These are phyloP conservation scores for Ammodramus savannarum DNA, from an alignment of 2,113 vertebrate species.

Conservation along the genomic window DNA sequence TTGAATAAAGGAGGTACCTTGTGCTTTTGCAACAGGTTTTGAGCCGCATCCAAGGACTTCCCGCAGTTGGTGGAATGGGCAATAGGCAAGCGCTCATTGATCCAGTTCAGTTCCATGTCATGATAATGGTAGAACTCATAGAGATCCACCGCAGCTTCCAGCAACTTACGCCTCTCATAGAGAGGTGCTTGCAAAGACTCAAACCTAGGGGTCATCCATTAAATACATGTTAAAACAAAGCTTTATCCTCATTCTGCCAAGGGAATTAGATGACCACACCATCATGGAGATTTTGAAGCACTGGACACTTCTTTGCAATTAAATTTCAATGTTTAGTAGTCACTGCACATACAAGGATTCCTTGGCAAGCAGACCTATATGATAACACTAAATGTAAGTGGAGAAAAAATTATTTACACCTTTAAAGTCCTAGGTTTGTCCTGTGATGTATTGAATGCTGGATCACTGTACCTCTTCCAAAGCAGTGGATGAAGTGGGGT, in stretches of 20 bases:
- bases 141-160: slow-evolving; percentile 79
- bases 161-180: slow-evolving; percentile 59
- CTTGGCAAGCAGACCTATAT: background rate
- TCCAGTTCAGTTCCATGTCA: slow-evolving; percentile 82
- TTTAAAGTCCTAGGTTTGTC: background rate
- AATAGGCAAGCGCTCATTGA: slow-evolving; percentile 76
- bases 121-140: slow-evolving; percentile 81
- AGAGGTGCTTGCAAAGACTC: slow-evolving; percentile 82
- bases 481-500: background rate
- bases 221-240: background rate
- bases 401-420: background rate
- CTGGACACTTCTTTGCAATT: background rate
- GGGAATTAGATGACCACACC: background rate
- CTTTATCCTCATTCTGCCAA: background rate
- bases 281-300: background rate
- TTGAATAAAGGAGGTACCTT: slow-evolving; percentile 68
- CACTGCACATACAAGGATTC: background rate
- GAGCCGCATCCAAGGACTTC: slow-evolving; percentile 72
- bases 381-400: background rate
- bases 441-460: background rate
- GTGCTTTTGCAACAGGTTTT: slow-evolving; percentile 80
- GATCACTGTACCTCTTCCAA: background rate
- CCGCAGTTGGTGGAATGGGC: slow-evolving; percentile 60
- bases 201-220: slow-evolving; percentile 71
- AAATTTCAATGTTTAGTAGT: background rate